Evolutionary conservation across 2,113 vertebrate genomes (phyloP), one percentile per base, ranked within the genome.

Genomic region (Labeo rohita): DNA sequence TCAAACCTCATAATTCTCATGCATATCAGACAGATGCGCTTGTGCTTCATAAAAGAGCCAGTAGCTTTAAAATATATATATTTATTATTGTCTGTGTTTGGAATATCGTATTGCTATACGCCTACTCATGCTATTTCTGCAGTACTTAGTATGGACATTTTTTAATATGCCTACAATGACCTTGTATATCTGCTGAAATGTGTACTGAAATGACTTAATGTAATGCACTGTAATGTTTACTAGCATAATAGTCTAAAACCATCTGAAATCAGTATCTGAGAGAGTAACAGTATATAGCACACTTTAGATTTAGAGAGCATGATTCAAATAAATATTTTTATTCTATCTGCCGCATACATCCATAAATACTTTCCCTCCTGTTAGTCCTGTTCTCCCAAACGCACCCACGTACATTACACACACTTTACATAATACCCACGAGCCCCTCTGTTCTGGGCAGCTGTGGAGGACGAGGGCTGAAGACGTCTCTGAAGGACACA

Each of bases 321-420:
- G 45, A 77, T 54, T 28, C 8, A 52, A 77, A 15, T 28, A 16
- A 45, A 63, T 45, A 63, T 80, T 80, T 81, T 66, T 50, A 49
- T 66, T 18, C 9, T 81, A 65, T 66, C 43, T 9, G 8, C 56
- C 15, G n/a, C 23, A 66, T 18, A 34, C 43, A 49, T 66, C 43
- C 9, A 66, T 50, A 50, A 81, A 81, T 66, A 81, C 45, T 15
- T 45, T 23, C 21, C 36, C 34, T 80, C 61, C 79, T 66, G 49
- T 77, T 36, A 36, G 28, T 34, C 15, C 49, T 77, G 61, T 81
- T 66, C 61, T 81, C 45, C 77, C 61, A 47, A 80, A 49, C n/a
- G 12, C 78, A 49, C 79, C 59, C 79, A 81, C 59, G 61, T 47
- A 66, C 43, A 49, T 18, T 65, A 81, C 59, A 80, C 79, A 81